phyloP scores from a whole-genome alignment of 30 jellyfish, hydroid and myxozoan species.

The Aurelia aurita region DNA sequence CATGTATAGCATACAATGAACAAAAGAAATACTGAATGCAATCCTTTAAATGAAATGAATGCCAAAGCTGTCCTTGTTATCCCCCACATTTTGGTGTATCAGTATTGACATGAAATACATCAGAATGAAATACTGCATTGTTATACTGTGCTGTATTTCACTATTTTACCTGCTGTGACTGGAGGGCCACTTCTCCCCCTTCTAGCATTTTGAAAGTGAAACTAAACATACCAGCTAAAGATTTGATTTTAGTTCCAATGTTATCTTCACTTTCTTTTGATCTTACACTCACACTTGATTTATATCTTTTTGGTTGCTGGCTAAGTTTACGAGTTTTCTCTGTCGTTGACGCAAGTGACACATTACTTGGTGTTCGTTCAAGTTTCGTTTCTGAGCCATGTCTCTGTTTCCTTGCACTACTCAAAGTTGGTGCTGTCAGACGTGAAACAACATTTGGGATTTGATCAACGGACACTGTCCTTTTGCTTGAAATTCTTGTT shows the following conservation, averaged over 20 bases:
- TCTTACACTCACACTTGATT: not conserved
- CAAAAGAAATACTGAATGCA: too few relatives aligned
- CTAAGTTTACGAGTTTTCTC: slow-evolving; percentile 1
- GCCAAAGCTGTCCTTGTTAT: too few relatives aligned
- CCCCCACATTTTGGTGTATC: too few relatives aligned
- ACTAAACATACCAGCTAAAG: slow-evolving; percentile 28
- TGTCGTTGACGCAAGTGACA: slow-evolving; percentile 34
- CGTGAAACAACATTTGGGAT: slow-evolving; percentile 56
- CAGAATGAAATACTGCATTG: too few relatives aligned
- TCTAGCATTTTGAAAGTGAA: not conserved
- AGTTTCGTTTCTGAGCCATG: slow-evolving; percentile 60
- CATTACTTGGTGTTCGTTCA: slow-evolving; percentile 40
- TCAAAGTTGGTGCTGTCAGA: slow-evolving; percentile 61
- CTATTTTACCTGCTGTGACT: too few relatives aligned
- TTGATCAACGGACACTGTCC: slow-evolving; percentile 63
- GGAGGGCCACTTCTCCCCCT: not conserved
- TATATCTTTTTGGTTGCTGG: not conserved
- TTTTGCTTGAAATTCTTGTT: not conserved
- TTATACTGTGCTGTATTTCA: too few relatives aligned
- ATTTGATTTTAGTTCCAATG: slow-evolving; percentile 16
- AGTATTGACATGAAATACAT: too few relatives aligned
- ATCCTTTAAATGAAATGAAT: too few relatives aligned
- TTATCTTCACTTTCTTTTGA: not conserved
- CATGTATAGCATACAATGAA: too few relatives aligned
- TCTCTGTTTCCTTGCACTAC: slow-evolving; percentile 48